Evolutionary conservation across 2,113 vertebrate species (phyloP).

Genomic region (Amphiprion ocellaris): DNA sequence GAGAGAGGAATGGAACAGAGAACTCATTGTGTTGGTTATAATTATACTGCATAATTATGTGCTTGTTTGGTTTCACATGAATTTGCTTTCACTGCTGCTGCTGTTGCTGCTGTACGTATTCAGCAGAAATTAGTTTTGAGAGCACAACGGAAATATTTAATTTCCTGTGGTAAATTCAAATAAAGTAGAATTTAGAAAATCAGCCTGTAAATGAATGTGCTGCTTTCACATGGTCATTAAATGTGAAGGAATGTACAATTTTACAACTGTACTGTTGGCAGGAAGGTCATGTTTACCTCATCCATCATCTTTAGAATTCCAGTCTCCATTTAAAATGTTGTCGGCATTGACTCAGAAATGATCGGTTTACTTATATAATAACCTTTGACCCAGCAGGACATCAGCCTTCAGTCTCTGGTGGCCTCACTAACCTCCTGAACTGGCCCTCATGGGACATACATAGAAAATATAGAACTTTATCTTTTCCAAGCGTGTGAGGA

Average conservation of each 20-base stretch:
- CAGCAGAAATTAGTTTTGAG: conserved; percentile 18
- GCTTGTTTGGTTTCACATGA: conserved; percentile 43
- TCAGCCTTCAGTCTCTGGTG: conserved; percentile 23
- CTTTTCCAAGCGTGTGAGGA: conserved; percentile 1
- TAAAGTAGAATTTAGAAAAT: background rate
- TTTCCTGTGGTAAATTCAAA: conserved; percentile 13
- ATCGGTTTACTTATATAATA: conserved; percentile 15
- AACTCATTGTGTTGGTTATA: conserved; percentile 49
- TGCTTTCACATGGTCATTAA: background rate
- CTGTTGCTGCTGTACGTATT: background rate
- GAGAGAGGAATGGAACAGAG: conserved; percentile 44
- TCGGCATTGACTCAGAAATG: conserved; percentile 35
- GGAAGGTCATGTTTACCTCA: conserved; percentile 4
- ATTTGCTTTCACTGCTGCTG: conserved; percentile 9
- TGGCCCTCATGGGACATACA: conserved; percentile 6
- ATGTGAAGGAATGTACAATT: background rate
- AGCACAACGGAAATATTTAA: conserved; percentile 14
- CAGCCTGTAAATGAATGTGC: background rate
- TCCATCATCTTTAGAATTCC: conserved; percentile 29
- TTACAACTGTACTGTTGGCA: background rate
- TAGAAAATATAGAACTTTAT: conserved; percentile 1
- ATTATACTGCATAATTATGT: conserved; percentile 49
- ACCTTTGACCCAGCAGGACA: conserved; percentile 30
- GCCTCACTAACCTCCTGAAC: conserved; percentile 47
- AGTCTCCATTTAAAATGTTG: background rate